Base-by-base conservation (phyloP, 2,888 invertebrate genomes). In the Formica aserva region DNA sequence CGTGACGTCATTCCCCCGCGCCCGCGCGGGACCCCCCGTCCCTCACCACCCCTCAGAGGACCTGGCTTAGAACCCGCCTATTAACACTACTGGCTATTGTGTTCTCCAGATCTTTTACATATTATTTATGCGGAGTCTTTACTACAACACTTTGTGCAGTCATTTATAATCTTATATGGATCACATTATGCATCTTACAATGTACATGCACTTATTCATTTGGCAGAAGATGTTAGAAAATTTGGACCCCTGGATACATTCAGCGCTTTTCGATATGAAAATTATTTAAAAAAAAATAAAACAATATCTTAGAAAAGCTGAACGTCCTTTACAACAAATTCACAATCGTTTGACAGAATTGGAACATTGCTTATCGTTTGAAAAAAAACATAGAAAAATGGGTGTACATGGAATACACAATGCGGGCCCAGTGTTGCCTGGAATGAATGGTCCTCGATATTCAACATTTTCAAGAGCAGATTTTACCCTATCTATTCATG, bases 181-280 rank as follows among this genome's bases (percentile, higher is more conserved):
- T 8, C 29, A 62, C 60, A 62, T 18, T 18, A 62, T 29, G 29
- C 3, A 1, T 18, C 60, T 62, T 9, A 8, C 3, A 62, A 32
- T 62, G 2, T 62, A 62, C 60, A 32, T 32, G 60, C 6, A 32
- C 29, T 62, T 0, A 62, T 18, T 18, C 60, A 62, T 62, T 29
- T 62, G 4, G 29, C 29, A 29, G 60, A 62, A 18, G 60, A 62
- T 62, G 60, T 18, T 18, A 62, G 8, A 62, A 62, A 62, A 62
- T 62, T 62, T 62, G 29, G 29, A 1, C 0, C 60, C 0, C 3
- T 62, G 18, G 60, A 62, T 62, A 18, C 60, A 29, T 62, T 62
- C 29, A 62, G 60, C 18, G 60, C 29, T 32, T 62, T 62, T 62
- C 29, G 29, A 62, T 60, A 60, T 18, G 29, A 62, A 62, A 62